A percentile compares a stretch with the other conserved stretches of the same genome.
phyloP scores from a whole-genome alignment of 37 sponge, comb jelly and placozoan species.

The Axinella damicornis region DNA sequence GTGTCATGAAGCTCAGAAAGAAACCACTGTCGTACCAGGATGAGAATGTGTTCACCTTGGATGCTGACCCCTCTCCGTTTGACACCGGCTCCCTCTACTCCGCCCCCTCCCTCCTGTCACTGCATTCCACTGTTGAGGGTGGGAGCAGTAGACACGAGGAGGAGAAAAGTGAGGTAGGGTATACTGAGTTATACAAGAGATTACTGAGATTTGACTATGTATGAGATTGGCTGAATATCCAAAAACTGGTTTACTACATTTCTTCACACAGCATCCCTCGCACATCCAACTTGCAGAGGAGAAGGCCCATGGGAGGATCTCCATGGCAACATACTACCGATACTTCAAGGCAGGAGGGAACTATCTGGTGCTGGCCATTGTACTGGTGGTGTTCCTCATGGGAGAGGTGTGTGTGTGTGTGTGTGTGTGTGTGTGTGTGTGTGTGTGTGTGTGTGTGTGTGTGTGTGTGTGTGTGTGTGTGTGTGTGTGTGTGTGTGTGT shows the following conservation, averaged over 20 bases:
- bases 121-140: constrained; percentile 19
- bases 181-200: no score
- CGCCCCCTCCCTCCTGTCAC: constrained; percentile 10
- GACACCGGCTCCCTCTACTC: constrained; percentile 22
- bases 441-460: no score
- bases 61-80: neutral
- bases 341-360: constrained; percentile 70
- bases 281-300: constrained; percentile 57
- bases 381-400: constrained; percentile 33
- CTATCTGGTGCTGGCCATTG: constrained; percentile 30
- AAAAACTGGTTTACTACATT: no score
- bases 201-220: neutral
- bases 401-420: constrained; percentile 40
- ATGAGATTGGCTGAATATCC: no score
- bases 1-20: no score
- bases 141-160: constrained; percentile 30
- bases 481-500: no score
- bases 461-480: neutral
- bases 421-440: neutral
- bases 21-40: no score
- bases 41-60: neutral
- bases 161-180: neutral
- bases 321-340: constrained; percentile 68
- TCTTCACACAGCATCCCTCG: neutral
- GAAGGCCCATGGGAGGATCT: constrained; percentile 63